Base-by-base conservation (phyloP, 1,140 invertebrate genomes). In the Maconellicoccus hirsutus region DNA sequence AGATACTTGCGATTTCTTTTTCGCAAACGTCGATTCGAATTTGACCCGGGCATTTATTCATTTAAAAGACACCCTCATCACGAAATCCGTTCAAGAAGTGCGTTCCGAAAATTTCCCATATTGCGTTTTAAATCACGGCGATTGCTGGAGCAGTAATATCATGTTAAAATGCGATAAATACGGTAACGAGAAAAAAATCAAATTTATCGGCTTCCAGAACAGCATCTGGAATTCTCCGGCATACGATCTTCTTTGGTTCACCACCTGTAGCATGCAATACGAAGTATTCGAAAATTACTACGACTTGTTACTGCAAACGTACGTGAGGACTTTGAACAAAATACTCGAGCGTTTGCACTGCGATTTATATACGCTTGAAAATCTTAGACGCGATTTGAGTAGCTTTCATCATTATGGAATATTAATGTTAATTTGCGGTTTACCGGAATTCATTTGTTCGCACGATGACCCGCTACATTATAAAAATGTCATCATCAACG, bases 111-210 rank as follows among this genome's bases (percentile, higher is more conserved):
- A 16, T 2, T 66, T 66, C 21, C 83, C 85, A 0, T 77, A 88
- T 21, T 85, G 85, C 0, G 86, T 87, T 3, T 85, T 90, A 71
- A 85, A 85, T 71, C 88, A 90, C 73, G 88, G 88, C 0, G 88
- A 89, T 72, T 89, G 86, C 76, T 89, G 88, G 87, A 88, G 86
- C 0, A 89, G 89, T 73, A 90, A 90, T 77, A 83, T 89, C 73
- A 75, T 89, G 0, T 89, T 89, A 75, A 80, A 82, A 66, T 85
- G 86, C 72, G 80, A 82, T 16, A 76, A 80, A 33, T 78, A 79
- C 0, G 75, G 77, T 52, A 77, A 81, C 69, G 80, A 85, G 73
- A 76, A 78, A 61, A 82, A 85, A 77, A 85, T 85, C 75, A 70
- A 66, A 66, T 23, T 23, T 2, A 66, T 66, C 61, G 61, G 25